Percentiles rank a stretch among this genome's conserved stretches.
phyloP scores from a whole-genome alignment of 2,888 invertebrate genomes.

The Thereva nobilitata region DNA sequence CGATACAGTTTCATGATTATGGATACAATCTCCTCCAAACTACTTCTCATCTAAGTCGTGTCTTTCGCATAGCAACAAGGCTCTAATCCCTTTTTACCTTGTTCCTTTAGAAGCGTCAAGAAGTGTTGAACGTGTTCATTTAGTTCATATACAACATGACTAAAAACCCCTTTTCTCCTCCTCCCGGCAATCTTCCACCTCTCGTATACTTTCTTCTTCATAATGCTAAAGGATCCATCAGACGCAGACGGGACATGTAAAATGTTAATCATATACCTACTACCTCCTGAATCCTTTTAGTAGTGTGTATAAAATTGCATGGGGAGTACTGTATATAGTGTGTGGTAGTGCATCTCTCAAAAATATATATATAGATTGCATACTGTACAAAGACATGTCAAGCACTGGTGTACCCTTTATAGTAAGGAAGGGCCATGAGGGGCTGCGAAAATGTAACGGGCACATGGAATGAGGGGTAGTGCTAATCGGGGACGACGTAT shows the following conservation, averaged over 20 bases:
- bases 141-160: not conserved
- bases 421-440: not conserved
- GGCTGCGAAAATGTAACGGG: not conserved
- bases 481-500: conserved; percentile 31
- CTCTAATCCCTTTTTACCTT: no score
- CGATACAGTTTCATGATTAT: no score
- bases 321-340: not conserved
- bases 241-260: conserved; percentile 10
- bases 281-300: no score
- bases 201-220: conserved; percentile 8
- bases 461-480: not conserved
- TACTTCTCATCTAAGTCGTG: no score
- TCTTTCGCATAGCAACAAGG: no score
- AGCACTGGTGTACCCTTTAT: conserved; percentile 1
- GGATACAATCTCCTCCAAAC: no score
- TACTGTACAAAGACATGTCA: not conserved
- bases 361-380: no score
- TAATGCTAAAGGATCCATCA: not conserved
- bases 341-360: conserved; percentile 7
- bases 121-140: conserved; percentile 16
- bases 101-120: no score
- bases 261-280: conserved; percentile 21
- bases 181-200: not conserved
- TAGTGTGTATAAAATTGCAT: not conserved
- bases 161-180: no score